Evolutionary conservation across 2,113 vertebrate species (phyloP), one percentile per base, ranked within the genome.

Genomic region (Xiphophorus couchianus): DNA sequence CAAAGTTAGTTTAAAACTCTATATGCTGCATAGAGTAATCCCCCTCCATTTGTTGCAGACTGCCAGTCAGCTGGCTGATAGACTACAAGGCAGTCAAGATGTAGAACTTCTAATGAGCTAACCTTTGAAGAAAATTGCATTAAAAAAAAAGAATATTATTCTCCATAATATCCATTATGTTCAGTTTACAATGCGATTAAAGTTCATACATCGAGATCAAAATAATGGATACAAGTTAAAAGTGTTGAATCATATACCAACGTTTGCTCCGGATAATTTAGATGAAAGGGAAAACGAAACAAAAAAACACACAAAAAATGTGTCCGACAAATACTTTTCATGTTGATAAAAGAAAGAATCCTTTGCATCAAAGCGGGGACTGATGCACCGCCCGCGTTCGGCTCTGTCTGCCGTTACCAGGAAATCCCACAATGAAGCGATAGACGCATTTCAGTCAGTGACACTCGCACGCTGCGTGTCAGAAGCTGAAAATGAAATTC

Each of bases 401-500:
- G 31, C 29, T 84, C 73, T 82, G 85, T 81, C 39, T 69, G 72
- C 39, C 4, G 42, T 58, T 27, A 11, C 73, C 48, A 66, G 74
- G 73, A 83, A 79, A 66, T 80, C 66, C 69, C 82, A 68, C 82
- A 74, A 67, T 66, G 66, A 71, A 66, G 31, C 64, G 65, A 86
- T 81, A 75, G 77, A 65, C 30, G 5, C 74, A 48, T 75, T 79
- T 84, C 5, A 63, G 37, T 74, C 81, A 0, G 72, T 78, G 83
- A 84, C 83, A 81, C 86, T 44, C 12, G 2, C 76, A 67, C 2
- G 42, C 81, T 83, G 77, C 3, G 88, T 78, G 76, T 80, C 77
- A 77, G 74, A 80, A 62, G 60, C 58, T 4, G 28, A 81, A 86
- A 85, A 85, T 86, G 62, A 84, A 88, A 92, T 87, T 68, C 76